Evolutionary conservation across 2,113 vertebrate genomes (phyloP).

Genomic region (Pelecanoides urinatrix): DNA sequence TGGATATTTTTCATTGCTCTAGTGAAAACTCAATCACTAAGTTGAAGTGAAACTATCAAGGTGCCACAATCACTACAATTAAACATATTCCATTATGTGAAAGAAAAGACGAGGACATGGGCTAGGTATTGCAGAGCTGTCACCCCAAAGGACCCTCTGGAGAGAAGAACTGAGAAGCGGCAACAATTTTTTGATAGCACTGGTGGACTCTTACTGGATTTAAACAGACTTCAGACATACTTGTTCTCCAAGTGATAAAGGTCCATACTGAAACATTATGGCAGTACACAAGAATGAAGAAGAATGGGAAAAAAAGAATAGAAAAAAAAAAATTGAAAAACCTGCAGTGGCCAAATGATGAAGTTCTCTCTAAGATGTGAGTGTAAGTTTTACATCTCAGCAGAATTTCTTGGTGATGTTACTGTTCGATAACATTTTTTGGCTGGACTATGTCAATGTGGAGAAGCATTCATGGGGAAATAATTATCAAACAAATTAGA

Average conservation of each 20-base stretch:
- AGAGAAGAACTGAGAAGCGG: background rate
- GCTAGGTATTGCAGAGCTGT: background rate
- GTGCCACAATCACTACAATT: background rate
- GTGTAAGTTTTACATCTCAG: background rate
- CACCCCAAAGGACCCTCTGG: background rate
- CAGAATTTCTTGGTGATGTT: background rate
- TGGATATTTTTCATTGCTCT: background rate
- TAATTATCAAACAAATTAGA: background rate
- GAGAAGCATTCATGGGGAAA: background rate
- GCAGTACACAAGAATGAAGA: background rate
- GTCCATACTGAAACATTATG: background rate
- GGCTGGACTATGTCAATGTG: background rate
- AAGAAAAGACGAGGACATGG: background rate
- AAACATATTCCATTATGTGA: background rate
- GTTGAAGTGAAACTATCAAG: background rate
- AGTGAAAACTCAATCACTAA: background rate
- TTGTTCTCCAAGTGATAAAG: background rate
- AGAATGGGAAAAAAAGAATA: background rate
- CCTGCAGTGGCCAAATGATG: background rate
- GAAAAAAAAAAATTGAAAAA: background rate
- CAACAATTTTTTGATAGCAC: background rate
- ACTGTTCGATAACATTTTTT: background rate
- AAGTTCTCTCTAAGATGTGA: background rate
- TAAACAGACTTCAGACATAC: background rate
- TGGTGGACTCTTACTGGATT: background rate